Evolutionary conservation across 92 coral and sea anemone genomes (phyloP).

Genomic region (Zoanthus sansibaricus): DNA sequence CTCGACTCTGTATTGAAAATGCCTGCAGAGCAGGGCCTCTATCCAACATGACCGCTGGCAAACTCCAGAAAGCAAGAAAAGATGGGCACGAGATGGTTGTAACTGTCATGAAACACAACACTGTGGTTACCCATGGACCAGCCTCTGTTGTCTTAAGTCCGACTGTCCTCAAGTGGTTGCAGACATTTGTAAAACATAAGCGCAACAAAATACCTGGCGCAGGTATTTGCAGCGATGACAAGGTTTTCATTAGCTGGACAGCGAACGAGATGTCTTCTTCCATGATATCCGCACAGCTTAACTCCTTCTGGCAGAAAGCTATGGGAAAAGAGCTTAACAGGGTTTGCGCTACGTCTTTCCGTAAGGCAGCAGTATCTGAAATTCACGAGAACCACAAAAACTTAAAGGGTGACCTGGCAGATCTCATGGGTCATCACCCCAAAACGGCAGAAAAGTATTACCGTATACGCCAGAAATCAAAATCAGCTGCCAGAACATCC

Average conservation of each 20-base stretch:
- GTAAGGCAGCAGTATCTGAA: constrained; percentile 70
- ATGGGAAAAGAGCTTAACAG: constrained; percentile 34
- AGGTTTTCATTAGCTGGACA: constrained; percentile 60
- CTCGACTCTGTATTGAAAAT: constrained; percentile 37
- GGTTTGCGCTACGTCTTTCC: constrained; percentile 60
- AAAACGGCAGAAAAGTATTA: constrained; percentile 70
- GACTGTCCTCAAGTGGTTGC: too few species aligned
- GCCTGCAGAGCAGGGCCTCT: constrained; percentile 18
- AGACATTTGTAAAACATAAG: constrained; percentile 33
- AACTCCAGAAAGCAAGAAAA: constrained; percentile 31
- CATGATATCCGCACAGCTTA: constrained; percentile 63
- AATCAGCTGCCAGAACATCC: constrained; percentile 66
- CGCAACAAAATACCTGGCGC: constrained; percentile 50
- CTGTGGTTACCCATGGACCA: constrained; percentile 6
- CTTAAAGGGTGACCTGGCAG: constrained; percentile 66
- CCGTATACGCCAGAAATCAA: constrained; percentile 58
- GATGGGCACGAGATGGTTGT: constrained; percentile 18
- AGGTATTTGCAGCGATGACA: constrained; percentile 30
- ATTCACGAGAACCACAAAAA: constrained; percentile 54
- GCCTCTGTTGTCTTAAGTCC: too few species aligned
- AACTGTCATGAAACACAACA: constrained; percentile 28
- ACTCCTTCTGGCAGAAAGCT: constrained; percentile 67
- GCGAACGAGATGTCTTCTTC: constrained; percentile 63
- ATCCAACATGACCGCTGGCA: constrained; percentile 21
- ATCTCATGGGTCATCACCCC: constrained; percentile 63